Percentiles rank a stretch among this genome's conserved stretches.
These are phyloP conservation scores for Suncus etruscus DNA, from an alignment of 2,113 vertebrate genomes.

Conservation along the genomic window DNA sequence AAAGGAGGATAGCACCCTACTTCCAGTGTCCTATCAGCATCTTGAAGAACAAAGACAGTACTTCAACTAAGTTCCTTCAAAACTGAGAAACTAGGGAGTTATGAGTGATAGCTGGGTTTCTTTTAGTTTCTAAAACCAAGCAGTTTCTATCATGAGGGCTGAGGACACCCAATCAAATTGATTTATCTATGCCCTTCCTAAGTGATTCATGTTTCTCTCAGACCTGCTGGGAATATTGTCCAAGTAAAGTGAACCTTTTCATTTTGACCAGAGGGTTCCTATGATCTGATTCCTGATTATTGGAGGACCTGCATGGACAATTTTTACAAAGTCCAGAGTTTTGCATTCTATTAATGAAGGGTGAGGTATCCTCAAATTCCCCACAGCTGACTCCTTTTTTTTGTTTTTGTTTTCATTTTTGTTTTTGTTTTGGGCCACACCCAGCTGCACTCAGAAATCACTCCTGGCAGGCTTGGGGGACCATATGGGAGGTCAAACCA, in stretches of 20 bases:
- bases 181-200: neutral
- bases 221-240: neutral
- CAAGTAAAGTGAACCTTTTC: neutral
- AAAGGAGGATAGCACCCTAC: neutral
- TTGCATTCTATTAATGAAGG: neutral
- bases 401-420: too few relatives aligned
- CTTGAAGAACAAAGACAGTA: neutral
- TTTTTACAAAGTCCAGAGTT: neutral
- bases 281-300: neutral
- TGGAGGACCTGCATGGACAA: neutral
- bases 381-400: neutral
- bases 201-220: slow-evolving; percentile 27
- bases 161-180: neutral
- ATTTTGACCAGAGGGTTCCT: neutral
- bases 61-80: neutral
- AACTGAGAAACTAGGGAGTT: neutral
- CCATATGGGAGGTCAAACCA: too few relatives aligned
- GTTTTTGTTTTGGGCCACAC: too few relatives aligned
- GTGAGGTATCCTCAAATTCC: neutral
- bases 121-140: neutral
- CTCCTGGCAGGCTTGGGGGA: too few relatives aligned
- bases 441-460: too few relatives aligned
- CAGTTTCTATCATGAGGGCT: neutral
- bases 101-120: neutral
- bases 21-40: slow-evolving; percentile 40